phyloP scores from a whole-genome alignment of 2,113 vertebrate genomes.

The Accipiter virgatus region DNA sequence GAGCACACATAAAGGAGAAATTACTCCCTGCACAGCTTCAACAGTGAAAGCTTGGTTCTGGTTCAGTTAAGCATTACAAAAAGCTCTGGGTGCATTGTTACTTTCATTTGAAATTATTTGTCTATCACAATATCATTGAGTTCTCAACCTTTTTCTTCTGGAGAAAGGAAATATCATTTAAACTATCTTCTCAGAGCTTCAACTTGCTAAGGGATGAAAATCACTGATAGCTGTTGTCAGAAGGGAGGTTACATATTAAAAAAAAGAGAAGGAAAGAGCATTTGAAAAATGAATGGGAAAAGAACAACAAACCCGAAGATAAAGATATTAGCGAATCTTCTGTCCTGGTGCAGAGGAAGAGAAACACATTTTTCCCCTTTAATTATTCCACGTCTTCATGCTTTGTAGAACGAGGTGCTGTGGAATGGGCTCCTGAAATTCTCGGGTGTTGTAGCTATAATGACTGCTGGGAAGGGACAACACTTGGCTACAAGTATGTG shows the following conservation, averaged over 20 bases:
- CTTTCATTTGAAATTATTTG: conserved; percentile 28
- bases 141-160: neutral
- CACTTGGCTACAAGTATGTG: neutral
- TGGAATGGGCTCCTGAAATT: neutral
- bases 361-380: neutral
- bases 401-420: neutral
- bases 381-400: neutral
- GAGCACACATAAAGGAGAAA: neutral
- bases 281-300: neutral
- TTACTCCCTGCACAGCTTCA: neutral
- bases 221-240: neutral
- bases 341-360: neutral
- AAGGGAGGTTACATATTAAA: neutral
- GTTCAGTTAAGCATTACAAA: conserved; percentile 1
- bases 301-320: neutral
- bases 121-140: neutral
- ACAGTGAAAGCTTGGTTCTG: conserved; percentile 8
- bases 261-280: neutral
- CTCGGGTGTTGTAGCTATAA: neutral
- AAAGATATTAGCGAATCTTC: neutral
- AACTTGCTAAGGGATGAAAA: neutral
- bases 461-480: neutral
- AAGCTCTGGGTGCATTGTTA: neutral
- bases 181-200: neutral
- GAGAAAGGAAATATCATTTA: neutral